Evolutionary conservation across 1,140 invertebrate genomes (phyloP).

Genomic region (Caenorhabditis inopinata): DNA sequence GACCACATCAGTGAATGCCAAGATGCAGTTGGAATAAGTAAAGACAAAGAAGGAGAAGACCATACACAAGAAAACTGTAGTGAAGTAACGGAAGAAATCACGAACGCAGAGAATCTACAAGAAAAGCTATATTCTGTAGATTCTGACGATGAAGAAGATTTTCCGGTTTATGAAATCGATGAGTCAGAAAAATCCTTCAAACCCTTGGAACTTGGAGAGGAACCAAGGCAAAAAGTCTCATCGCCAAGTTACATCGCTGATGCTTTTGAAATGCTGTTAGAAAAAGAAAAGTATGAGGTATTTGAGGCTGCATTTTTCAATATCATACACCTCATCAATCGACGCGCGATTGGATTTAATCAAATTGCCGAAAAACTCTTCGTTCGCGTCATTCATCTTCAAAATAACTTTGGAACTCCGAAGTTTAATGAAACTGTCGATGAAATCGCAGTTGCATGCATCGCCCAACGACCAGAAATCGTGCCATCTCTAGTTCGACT

Average conservation of each 20-base stretch:
- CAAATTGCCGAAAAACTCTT: background rate
- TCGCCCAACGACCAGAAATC: background rate
- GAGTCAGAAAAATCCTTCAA: background rate
- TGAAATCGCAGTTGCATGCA: background rate
- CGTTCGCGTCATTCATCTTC: background rate
- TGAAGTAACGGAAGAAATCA: background rate
- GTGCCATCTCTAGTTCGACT: background rate
- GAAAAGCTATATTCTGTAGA: background rate
- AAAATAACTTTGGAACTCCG: background rate
- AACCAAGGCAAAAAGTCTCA: background rate
- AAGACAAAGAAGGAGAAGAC: background rate
- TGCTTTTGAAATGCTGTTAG: background rate
- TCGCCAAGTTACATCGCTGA: background rate
- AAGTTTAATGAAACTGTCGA: background rate
- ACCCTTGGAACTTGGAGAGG: background rate
- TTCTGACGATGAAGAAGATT: constrained; percentile 19
- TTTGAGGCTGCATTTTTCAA: background rate
- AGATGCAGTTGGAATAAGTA: background rate
- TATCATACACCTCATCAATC: background rate
- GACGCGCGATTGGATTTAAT: background rate
- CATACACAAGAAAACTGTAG: background rate
- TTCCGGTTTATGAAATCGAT: background rate
- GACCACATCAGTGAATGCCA: background rate
- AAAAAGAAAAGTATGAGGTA: constrained; percentile 11
- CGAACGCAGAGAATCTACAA: background rate